These are phyloP conservation scores for Pinctada fucata DNA, from an alignment of 2,888 invertebrate genomes.

Conservation along the genomic window DNA sequence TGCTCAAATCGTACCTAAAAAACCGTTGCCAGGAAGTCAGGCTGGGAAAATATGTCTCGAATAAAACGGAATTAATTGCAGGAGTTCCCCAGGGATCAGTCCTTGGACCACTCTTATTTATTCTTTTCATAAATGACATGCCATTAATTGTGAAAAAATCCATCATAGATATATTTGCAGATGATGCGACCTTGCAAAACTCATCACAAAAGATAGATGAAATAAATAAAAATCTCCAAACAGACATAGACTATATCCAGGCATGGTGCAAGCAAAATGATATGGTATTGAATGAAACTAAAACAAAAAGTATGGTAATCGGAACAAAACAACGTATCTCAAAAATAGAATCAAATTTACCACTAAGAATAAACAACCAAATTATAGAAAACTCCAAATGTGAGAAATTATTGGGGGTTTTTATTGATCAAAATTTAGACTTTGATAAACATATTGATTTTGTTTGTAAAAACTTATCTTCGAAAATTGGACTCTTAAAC, in stretches of 20 bases:
- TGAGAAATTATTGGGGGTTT: too few relatives aligned
- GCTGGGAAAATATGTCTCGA: neutral
- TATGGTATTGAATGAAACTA: neutral
- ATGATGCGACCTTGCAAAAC: neutral
- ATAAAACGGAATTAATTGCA: neutral
- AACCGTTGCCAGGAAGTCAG: neutral
- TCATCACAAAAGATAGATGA: too few relatives aligned
- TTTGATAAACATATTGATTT: too few relatives aligned
- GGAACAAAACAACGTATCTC: neutral
- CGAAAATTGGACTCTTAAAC: neutral
- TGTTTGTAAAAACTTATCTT: neutral
- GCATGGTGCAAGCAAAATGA: neutral
- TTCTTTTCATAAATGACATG: neutral
- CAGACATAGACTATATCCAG: neutral
- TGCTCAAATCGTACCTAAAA: conserved; percentile 1
- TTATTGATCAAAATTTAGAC: too few relatives aligned
- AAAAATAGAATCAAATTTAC: neutral
- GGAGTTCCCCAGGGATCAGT: conserved; percentile 12
- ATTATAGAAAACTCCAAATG: too few relatives aligned
- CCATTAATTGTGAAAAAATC: neutral
- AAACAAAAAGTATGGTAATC: neutral
- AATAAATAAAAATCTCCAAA: too few relatives aligned
- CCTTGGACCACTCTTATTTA: conserved; percentile 12
- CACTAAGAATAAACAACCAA: neutral
- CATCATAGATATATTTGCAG: neutral